phyloP scores from a whole-genome alignment of 2,113 vertebrate genomes.

The Esox niger region DNA sequence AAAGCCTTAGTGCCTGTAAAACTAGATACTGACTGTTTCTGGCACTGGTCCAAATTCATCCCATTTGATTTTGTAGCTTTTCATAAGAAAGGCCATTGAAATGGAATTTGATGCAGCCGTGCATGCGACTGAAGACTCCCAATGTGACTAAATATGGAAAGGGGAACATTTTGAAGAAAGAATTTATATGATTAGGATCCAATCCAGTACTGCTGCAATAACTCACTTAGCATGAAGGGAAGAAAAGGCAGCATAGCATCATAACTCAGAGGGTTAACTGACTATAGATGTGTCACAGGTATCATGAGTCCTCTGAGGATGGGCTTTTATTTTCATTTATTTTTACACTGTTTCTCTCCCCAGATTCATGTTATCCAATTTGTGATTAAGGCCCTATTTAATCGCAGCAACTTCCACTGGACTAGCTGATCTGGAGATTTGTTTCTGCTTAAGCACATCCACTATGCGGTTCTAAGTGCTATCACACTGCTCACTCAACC shows the following conservation, averaged over 20 bases:
- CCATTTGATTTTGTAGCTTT: constrained; percentile 23
- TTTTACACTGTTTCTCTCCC: no score
- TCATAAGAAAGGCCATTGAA: constrained; percentile 33
- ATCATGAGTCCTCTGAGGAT: no score
- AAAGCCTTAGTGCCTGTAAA: constrained; percentile 33
- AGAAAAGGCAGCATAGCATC: background rate
- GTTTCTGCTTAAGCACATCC: no score
- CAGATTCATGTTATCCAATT: no score
- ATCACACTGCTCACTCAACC: no score
- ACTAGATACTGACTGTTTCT: constrained; percentile 33
- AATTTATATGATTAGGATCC: background rate
- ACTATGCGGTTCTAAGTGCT: no score
- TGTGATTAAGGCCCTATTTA: no score
- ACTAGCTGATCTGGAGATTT: no score
- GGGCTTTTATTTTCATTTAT: no score
- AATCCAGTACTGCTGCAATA: background rate
- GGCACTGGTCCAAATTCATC: constrained; percentile 35
- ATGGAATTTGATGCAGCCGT: constrained; percentile 45
- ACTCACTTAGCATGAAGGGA: constrained; percentile 6
- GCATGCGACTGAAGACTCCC: constrained; percentile 20
- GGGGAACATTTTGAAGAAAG: constrained; percentile 26
- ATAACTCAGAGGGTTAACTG: background rate
- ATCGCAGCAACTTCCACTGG: no score
- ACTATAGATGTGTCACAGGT: background rate
- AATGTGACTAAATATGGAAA: constrained; percentile 66